Percentiles rank a stretch among this genome's conserved stretches.
Evolutionary conservation across 2,888 invertebrate species (phyloP).

Genomic region (Miltochrista miniata): DNA sequence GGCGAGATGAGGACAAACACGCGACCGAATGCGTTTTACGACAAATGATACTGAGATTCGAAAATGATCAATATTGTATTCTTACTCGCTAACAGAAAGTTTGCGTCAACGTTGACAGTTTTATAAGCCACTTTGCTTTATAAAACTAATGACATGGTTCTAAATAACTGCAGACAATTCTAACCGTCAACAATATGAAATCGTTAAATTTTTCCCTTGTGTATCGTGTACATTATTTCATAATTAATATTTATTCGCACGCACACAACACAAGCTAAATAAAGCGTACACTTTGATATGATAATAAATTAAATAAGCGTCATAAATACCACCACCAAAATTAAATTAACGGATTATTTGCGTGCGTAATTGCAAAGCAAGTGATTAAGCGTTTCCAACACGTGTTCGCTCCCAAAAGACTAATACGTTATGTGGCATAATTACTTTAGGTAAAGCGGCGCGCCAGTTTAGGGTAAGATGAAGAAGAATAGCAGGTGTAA

Average conservation of each 20-base stretch:
- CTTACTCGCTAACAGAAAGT: slow-evolving; percentile 29
- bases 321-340: slow-evolving; percentile 75
- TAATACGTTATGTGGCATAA: slow-evolving; percentile 80
- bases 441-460: slow-evolving; percentile 78
- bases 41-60: slow-evolving; percentile 59
- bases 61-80: slow-evolving; percentile 64
- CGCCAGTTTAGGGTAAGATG: slow-evolving; percentile 79
- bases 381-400: slow-evolving; percentile 80
- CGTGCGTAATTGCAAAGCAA: slow-evolving; percentile 79
- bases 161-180: slow-evolving; percentile 51
- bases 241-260: slow-evolving; percentile 73
- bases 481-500: slow-evolving; percentile 82
- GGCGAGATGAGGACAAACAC: slow-evolving; percentile 56
- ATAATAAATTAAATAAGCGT: slow-evolving; percentile 80
- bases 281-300: slow-evolving; percentile 77
- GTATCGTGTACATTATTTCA: slow-evolving; percentile 67
- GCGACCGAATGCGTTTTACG: slow-evolving; percentile 65
- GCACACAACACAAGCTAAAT: slow-evolving; percentile 69
- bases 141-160: slow-evolving; percentile 34
- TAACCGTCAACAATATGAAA: slow-evolving; percentile 62
- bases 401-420: slow-evolving; percentile 79
- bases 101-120: slow-evolving; percentile 1
- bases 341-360: slow-evolving; percentile 81
- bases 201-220: slow-evolving; percentile 65
- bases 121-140: slow-evolving; percentile 4